Base-by-base conservation (phyloP, 2,113 vertebrate species). In the Anarrhichthys ocellatus region DNA sequence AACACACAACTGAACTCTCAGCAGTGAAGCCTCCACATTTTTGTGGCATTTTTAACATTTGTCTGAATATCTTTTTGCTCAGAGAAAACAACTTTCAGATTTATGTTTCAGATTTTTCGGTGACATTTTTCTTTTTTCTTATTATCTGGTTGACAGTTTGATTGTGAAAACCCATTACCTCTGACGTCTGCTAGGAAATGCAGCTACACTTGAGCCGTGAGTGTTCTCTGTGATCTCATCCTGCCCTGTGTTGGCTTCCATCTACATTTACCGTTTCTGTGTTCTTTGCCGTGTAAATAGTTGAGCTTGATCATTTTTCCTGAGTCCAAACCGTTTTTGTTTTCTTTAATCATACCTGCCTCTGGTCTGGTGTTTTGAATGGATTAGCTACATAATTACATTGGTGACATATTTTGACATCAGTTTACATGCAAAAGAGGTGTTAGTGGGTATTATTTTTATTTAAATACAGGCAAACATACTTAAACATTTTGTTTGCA, bases 241-340 rank as follows among this genome's bases (percentile, higher is more conserved):
- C 88, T 78, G 71, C 87, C 85, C 65, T 83, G 88, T 89, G 87
- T 89, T 90, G 92, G 88, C 89, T 83, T 89, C 71, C 34, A 76
- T 65, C 78, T 89, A 79, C 75, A 88, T 91, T 89, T 92, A 88
- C 74, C 78, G 54, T 89, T 90, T 87, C 54, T 87, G 66, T 85
- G 78, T 93, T 86, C 73, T 92, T 95, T 96, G 94, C 94, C 71
- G 94, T 95, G 95, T 95, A 93, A 85, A 92, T 93, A 93, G 91
- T 94, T 90, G 42, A 90, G 88, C 78, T 87, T 91, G 89, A 86
- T 82, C 22, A 29, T 24, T 79, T 85, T 61, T 18, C 69, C 63
- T 20, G 69, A 93, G 90, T 93, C 92, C n/a, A 67, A 50, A 73
- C 14, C 71, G 73, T 87, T 63, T 29, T 29, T 88, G 40, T 93